These are phyloP conservation scores for Hyalella azteca DNA, from an alignment of 2,888 invertebrate genomes.

Conservation along the genomic window DNA sequence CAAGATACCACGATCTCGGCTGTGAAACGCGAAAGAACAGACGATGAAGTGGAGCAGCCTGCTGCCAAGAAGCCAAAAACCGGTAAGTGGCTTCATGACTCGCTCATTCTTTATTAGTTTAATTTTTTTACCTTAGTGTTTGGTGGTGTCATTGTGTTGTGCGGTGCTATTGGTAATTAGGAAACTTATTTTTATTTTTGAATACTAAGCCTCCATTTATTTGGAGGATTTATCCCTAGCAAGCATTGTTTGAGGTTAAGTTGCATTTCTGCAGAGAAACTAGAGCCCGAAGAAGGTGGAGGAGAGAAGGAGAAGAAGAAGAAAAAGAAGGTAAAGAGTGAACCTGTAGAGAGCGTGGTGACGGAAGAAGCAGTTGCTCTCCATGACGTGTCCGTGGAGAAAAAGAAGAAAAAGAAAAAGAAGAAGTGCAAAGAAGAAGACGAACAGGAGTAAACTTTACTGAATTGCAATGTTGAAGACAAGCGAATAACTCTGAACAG, in stretches of 20 bases:
- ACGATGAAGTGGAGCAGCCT: background rate
- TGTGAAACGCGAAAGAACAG: background rate
- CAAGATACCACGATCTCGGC: slow-evolving; percentile 20
- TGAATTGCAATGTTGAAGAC: no score
- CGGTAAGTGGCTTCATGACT: background rate
- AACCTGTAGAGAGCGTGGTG: background rate
- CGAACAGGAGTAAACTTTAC: background rate
- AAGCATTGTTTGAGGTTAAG: background rate
- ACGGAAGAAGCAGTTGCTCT: background rate
- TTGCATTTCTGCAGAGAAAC: slow-evolving; percentile 70
- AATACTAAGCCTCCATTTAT: background rate
- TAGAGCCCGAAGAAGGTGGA: slow-evolving; percentile 63
- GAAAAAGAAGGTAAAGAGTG: slow-evolving; percentile 56
- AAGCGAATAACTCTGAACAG: no score
- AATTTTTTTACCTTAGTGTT: background rate
- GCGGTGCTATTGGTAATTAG: background rate
- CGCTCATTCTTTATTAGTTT: background rate
- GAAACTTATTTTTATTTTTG: background rate
- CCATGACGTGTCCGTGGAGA: background rate
- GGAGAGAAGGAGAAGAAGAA: slow-evolving; percentile 53
- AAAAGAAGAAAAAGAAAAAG: slow-evolving; percentile 54
- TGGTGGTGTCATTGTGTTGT: background rate
- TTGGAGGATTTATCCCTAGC: background rate
- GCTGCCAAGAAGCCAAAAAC: slow-evolving; percentile 10
- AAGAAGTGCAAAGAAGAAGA: slow-evolving; percentile 37